These are phyloP conservation scores for Periparus ater DNA, from an alignment of 2,797 vertebrate genomes.

Conservation along the genomic window DNA sequence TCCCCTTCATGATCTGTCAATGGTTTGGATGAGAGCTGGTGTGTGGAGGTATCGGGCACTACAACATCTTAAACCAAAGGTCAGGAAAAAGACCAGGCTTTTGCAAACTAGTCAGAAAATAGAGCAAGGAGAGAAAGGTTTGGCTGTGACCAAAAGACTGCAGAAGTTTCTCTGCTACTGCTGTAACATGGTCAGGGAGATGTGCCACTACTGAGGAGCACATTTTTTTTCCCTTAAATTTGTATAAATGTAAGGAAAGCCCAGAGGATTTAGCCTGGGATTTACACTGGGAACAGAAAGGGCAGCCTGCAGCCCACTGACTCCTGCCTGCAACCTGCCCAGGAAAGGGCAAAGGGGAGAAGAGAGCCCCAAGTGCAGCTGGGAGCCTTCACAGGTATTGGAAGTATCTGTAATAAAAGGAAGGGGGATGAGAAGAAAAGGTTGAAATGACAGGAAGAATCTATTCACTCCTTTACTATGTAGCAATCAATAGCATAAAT, in stretches of 20 bases:
- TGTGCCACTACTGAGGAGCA: neutral
- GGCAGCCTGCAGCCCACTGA: neutral
- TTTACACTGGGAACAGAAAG: neutral
- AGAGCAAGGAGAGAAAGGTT: neutral
- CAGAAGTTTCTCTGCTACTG: neutral
- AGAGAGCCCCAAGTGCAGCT: neutral
- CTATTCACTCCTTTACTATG: neutral
- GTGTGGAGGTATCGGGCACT: neutral
- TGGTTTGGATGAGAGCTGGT: neutral
- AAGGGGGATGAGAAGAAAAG: conserved; percentile 9
- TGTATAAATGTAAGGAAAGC: neutral
- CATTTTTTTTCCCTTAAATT: neutral
- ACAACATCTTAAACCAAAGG: neutral
- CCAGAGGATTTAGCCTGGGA: neutral
- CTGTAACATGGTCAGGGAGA: neutral
- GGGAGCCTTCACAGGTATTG: neutral
- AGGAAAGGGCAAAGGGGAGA: conserved; percentile 35
- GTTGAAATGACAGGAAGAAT: conserved; percentile 53
- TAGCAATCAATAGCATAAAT: conserved; percentile 53
- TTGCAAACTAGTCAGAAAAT: neutral
- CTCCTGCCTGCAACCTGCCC: neutral
- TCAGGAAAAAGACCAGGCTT: neutral
- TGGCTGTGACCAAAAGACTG: neutral
- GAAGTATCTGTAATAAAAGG: conserved; percentile 10
- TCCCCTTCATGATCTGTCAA: neutral